Base-by-base conservation (phyloP, 2,113 vertebrate species). In the Chionis minor region DNA sequence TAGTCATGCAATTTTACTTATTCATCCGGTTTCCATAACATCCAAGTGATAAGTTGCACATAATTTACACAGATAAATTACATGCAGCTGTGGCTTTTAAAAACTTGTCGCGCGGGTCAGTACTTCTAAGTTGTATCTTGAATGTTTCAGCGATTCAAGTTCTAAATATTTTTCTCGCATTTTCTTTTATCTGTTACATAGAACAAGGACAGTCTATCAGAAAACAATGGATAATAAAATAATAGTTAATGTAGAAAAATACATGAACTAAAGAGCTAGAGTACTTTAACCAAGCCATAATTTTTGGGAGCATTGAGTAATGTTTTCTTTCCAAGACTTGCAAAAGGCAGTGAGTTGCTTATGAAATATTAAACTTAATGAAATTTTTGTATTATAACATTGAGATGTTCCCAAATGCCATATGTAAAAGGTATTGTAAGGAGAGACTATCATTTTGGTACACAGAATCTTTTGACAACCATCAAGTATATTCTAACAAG, bases 11-110 rank as follows among this genome's bases (percentile, higher is more conserved):
- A 42, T 94, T 91, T 94, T 96, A 94, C 23, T 92, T 82, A 91
- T 75, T 94, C 61, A 94, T 81, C 47, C 14, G 56, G 73, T 95
- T 96, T 93, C 83, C 44, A 62, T 93, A 89, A 89, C 45, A 86
- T 94, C 69, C 28, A 81, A 92, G 66, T 54, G 35, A 70, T 90
- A 89, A 67, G 10, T 55, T 91, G 49, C 56, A 54, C 32, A n/a
- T 52, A 86, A 65, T 96, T 89, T 91, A 70, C 88, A 91, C 65
- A 71, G 44, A 90, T 74, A 95, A 91, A 81, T 94, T 93, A 33
- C 12, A 4, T 24, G 40, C 80, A 90, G 88, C 90, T 91, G 88
- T 87, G 88, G 55, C 52, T 95, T 80, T 59, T 86, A 40, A 89
- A 94, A 88, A 84, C 52, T 47, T 40, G 6, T 8, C 65, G n/a